Percentiles rank a stretch among this genome's conserved stretches.
Evolutionary conservation across 2,888 invertebrate genomes (phyloP).

Genomic region (Coelinius sp.): DNA sequence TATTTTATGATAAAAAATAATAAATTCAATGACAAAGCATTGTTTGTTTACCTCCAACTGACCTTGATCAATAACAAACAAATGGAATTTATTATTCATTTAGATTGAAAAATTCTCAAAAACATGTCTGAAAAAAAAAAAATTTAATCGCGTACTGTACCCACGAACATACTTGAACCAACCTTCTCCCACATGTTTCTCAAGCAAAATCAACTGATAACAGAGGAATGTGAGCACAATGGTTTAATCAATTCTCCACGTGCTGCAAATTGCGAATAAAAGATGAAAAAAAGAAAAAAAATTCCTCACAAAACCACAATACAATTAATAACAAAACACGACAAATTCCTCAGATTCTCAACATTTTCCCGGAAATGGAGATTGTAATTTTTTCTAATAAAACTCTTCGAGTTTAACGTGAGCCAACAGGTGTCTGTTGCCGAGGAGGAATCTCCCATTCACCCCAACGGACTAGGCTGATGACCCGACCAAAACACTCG

Average conservation of each 20-base stretch:
- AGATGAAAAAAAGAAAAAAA: background rate
- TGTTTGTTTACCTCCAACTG: too few relatives aligned
- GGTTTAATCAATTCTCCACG: background rate
- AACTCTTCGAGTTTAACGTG: constrained; percentile 37
- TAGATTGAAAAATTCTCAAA: too few relatives aligned
- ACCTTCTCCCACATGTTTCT: background rate
- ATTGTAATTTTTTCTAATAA: background rate
- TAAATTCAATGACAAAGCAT: too few relatives aligned
- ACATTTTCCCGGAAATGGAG: constrained; percentile 10
- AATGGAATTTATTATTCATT: too few relatives aligned
- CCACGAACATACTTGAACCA: too few relatives aligned
- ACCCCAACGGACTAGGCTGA: constrained; percentile 27
- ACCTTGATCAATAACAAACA: too few relatives aligned
- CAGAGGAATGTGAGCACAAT: constrained; percentile 3
- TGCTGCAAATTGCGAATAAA: background rate
- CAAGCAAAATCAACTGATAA: background rate
- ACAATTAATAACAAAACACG: background rate
- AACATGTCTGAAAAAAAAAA: too few relatives aligned
- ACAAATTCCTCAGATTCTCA: background rate
- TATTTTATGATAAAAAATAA: too few relatives aligned
- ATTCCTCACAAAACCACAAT: background rate
- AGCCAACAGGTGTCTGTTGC: constrained; percentile 56
- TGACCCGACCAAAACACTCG: constrained; percentile 24
- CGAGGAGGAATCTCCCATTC: constrained; percentile 44
- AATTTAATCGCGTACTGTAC: too few relatives aligned